These are phyloP conservation scores for Erythrocercus mccallii DNA, from an alignment of 2,113 vertebrate species.

Conservation along the genomic window DNA sequence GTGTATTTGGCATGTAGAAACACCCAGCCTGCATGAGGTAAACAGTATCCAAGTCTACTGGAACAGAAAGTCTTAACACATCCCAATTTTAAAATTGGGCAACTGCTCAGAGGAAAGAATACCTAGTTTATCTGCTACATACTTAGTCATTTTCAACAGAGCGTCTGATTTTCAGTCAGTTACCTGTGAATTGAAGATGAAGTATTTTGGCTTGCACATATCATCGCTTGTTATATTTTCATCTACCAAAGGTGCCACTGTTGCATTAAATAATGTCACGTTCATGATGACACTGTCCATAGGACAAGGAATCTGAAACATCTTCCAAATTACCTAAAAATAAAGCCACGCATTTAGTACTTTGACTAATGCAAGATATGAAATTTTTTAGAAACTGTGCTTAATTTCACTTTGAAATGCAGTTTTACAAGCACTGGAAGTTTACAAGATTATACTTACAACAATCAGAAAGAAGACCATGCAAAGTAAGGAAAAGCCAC, in stretches of 20 bases:
- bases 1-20: neutral
- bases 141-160: neutral
- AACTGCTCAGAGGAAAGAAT: neutral
- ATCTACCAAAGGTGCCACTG: neutral
- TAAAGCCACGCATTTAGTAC: neutral
- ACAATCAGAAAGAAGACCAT: constrained; percentile 98
- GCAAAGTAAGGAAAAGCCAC: constrained; percentile 92
- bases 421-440: neutral
- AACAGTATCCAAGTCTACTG: neutral
- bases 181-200: constrained; percentile 94
- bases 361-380: neutral
- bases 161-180: neutral
- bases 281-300: constrained; percentile 57
- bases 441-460: constrained; percentile 77
- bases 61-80: neutral
- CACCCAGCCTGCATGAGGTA: neutral
- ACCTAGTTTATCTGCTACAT: neutral
- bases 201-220: constrained; percentile 86
- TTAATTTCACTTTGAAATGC: neutral
- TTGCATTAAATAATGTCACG: constrained; percentile 69
- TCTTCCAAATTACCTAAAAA: constrained; percentile 95
- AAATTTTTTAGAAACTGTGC: neutral
- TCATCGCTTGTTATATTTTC: constrained; percentile 70
- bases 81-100: neutral
- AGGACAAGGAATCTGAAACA: constrained; percentile 90